phyloP scores from a whole-genome alignment of 2,113 vertebrate genomes.

The Halichoeres trimaculatus region DNA sequence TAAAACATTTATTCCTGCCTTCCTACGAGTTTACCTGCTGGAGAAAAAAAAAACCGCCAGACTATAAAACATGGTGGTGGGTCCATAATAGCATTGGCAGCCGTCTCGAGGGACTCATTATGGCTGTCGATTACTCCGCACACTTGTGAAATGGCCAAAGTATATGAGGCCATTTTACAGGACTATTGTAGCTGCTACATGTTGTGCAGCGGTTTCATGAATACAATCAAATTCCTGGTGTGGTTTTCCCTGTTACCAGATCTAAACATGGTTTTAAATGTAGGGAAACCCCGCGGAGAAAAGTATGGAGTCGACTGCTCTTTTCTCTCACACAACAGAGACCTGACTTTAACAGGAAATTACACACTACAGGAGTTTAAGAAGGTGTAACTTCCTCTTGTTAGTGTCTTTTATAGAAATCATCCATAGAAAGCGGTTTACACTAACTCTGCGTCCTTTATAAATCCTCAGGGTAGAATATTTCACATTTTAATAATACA shows the following conservation, averaged over 20 bases:
- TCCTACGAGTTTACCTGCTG: constrained; percentile 43
- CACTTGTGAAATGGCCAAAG: constrained; percentile 52
- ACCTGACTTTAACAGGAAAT: neutral
- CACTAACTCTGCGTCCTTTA: neutral
- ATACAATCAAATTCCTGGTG: constrained; percentile 46
- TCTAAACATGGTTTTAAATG: constrained; percentile 44
- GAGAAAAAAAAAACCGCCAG: constrained; percentile 5
- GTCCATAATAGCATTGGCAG: constrained; percentile 62
- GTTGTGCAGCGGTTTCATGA: constrained; percentile 40
- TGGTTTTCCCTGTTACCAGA: constrained; percentile 24
- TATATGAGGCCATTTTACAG: constrained; percentile 58
- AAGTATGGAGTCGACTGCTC: constrained; percentile 6
- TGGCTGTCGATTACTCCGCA: constrained; percentile 50
- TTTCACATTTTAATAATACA: too few relatives aligned
- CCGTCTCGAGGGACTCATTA: constrained; percentile 68
- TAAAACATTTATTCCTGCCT: constrained; percentile 10
- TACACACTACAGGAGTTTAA: neutral
- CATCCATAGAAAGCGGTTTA: neutral
- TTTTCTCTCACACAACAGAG: neutral
- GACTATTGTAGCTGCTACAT: constrained; percentile 35
- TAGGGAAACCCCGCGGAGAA: constrained; percentile 15
- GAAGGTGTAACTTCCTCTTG: neutral
- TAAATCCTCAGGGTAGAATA: neutral
- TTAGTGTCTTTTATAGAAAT: neutral
- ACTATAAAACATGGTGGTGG: constrained; percentile 48